A percentile compares a stretch with the other conserved stretches of the same genome.
Evolutionary conservation across 2,113 vertebrate genomes (phyloP).

Genomic region (Bufo bufo): DNA sequence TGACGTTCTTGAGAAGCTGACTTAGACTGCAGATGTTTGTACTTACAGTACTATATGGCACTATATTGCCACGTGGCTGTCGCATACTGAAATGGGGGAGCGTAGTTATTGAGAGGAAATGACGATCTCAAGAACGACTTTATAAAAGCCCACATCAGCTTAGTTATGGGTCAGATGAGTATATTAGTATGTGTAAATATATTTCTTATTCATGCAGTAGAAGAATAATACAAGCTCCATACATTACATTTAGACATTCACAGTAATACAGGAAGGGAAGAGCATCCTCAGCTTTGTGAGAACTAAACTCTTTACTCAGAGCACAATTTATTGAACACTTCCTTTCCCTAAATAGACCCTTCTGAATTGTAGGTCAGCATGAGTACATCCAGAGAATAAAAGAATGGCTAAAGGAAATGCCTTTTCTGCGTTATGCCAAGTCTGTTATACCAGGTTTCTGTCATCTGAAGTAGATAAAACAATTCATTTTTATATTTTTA

Average conservation of each 20-base stretch:
- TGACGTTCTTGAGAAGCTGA: neutral
- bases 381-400: neutral
- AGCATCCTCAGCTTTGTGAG: neutral
- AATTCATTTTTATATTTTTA: neutral
- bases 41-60: neutral
- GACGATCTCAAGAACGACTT: neutral
- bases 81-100: neutral
- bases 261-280: neutral
- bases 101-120: neutral
- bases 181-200: neutral
- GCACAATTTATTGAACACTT: neutral
- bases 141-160: neutral
- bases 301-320: neutral
- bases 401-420: neutral
- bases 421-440: too few relatives aligned
- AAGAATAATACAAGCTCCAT: neutral
- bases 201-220: neutral
- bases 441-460: neutral
- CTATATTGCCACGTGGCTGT: neutral
- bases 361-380: neutral
- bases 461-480: neutral
- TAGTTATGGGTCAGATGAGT: neutral
- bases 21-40: conserved; percentile 4
- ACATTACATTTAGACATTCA: neutral
- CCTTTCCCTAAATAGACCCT: neutral